Base-by-base conservation (phyloP, 2,888 invertebrate species). In the Ceramica pisi region DNA sequence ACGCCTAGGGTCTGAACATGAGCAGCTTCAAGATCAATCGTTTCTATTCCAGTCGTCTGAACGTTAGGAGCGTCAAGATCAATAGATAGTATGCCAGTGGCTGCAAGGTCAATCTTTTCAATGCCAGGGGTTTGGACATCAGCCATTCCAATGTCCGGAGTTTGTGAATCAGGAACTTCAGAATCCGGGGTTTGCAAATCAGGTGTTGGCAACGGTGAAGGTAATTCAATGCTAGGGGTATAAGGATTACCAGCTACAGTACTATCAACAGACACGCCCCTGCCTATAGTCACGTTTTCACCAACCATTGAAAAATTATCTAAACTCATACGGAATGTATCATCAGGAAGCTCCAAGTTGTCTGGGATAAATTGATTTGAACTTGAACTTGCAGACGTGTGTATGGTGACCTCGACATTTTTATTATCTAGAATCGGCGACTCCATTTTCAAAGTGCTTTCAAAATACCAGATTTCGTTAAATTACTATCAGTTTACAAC, bases 281-380 rank as follows among this genome's bases (percentile, higher is more conserved):
- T 90, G 26, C 86, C 89, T 76, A 95, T 90, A 31, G 94, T 94
- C n/a, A 95, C 93, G 80, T 95, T 95, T 83, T 95, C 95, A 14
- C 94, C 95, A 72, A 95, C 91, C 61, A 89, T 87, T 8, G 94
- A 91, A 78, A 92, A 91, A 79, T 92, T 90, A 83, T 95, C 94
- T 80, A 95, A 89, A 80, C 92, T 94, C 91, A 92, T 92, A 64
- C 93, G 94, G 85, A 95, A 95, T 86, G 92, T 92, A 83, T 95
- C 95, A 83, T 94, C 94, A 56, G 94, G 90, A 69, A 94, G 87
- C 48, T 94, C 94, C 53, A 93, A 85, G 81, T 86, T 92, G 64
- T 94, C 94, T 55, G 92, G 83, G 57, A 91, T 90, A 78, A 90
- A 94, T 83, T 92, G 93, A 86, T 92, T 94, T 67, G 93, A 92